phyloP scores from a whole-genome alignment of 23 tunicate genomes.

The Ascidia mentula region DNA sequence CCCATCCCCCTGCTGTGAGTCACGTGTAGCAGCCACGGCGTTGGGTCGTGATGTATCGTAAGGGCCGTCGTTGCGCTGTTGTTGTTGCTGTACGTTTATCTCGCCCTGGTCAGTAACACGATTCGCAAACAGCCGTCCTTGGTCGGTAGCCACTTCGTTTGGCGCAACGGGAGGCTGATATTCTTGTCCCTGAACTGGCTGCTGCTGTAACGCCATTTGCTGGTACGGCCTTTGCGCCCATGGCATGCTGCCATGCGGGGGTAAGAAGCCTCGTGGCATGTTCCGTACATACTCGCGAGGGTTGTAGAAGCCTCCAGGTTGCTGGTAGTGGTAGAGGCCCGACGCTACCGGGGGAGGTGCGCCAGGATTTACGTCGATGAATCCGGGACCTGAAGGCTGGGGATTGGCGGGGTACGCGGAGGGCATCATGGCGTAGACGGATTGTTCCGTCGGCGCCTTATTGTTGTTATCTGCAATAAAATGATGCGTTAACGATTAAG shows the following conservation, averaged over 20 bases:
- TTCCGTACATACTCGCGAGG: background rate
- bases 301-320: background rate
- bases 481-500: no score
- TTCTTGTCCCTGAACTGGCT: background rate
- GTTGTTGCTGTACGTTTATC: background rate
- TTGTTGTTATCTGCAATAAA: constrained; percentile 12
- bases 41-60: constrained; percentile 12
- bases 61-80: constrained; percentile 12
- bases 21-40: constrained; percentile 11
- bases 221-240: background rate
- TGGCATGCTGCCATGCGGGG: background rate
- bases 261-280: background rate
- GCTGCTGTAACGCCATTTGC: background rate
- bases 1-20: constrained; percentile 16
- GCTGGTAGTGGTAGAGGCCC: background rate
- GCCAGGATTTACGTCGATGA: background rate
- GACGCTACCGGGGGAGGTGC: background rate
- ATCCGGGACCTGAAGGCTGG: background rate
- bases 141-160: background rate
- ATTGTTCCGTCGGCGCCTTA: background rate
- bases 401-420: constrained; percentile 8
- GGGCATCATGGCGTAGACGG: background rate
- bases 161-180: background rate
- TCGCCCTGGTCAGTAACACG: background rate
- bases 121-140: background rate